Conservation (phyloP, 2,888 invertebrate species). For the Aphodius granarius region DNA sequence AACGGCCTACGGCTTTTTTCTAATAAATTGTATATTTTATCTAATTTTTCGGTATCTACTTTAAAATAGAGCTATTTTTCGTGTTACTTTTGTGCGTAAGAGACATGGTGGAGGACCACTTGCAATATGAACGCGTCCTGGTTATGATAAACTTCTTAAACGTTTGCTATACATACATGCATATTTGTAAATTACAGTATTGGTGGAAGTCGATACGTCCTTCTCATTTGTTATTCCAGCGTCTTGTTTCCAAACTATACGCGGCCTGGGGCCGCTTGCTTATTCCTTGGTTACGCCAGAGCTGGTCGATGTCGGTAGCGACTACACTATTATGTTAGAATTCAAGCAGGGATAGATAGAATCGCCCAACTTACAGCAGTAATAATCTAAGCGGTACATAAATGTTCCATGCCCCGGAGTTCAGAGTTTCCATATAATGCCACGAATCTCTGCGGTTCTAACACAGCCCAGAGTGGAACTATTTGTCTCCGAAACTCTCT, state of each 20-base stretch:
- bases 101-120: no score
- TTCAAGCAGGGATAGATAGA: neutral
- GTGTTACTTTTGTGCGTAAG: no score
- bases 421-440: conserved; percentile 9
- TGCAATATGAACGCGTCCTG: no score
- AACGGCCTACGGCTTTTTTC: no score
- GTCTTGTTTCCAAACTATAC: neutral
- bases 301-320: neutral
- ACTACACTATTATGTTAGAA: conserved; percentile 5
- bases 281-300: neutral
- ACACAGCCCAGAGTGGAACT: neutral
- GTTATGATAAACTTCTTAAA: no score
- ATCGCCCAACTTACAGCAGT: conserved; percentile 5
- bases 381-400: conserved; percentile 14
- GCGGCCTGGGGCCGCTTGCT: neutral
- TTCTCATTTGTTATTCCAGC: neutral
- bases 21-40: no score
- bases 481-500: conserved; percentile 3
- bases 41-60: no score
- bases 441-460: conserved; percentile 7
- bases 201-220: neutral
- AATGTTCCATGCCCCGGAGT: conserved; percentile 7
- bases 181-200: neutral
- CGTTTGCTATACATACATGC: neutral
- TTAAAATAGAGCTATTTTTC: no score